These are phyloP conservation scores for Petaurus breviceps DNA, from an alignment of 2,113 vertebrate genomes.

Conservation along the genomic window DNA sequence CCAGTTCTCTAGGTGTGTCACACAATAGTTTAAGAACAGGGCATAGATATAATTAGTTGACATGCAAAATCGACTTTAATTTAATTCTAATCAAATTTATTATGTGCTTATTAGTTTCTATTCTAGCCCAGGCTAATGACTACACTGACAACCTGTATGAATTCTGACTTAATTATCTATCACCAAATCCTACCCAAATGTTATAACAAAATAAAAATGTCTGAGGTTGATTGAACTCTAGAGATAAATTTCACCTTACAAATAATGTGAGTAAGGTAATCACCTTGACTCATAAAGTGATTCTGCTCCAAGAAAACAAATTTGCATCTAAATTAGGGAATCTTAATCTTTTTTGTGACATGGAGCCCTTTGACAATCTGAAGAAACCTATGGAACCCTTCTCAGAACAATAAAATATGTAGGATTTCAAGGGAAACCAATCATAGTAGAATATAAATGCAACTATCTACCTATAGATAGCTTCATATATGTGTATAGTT, in stretches of 20 bases:
- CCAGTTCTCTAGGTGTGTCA: conserved; percentile 89
- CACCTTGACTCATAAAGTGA: background rate
- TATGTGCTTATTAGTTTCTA: background rate
- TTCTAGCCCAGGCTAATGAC: background rate
- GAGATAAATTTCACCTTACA: background rate
- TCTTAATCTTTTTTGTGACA: background rate
- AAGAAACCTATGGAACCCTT: background rate
- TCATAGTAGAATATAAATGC: background rate
- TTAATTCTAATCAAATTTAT: accelerated
- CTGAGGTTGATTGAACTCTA: background rate
- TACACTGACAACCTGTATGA: background rate
- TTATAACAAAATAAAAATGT: background rate
- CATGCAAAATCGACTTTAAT: accelerated
- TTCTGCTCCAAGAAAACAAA: background rate
- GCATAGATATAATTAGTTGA: background rate
- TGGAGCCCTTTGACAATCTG: background rate
- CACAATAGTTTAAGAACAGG: conserved; percentile 17
- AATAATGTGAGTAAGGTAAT: background rate
- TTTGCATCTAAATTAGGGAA: background rate
- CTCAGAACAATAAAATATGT: background rate
- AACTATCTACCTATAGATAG: too few species aligned
- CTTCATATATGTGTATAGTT: too few species aligned
- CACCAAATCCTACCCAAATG: background rate
- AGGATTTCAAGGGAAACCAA: background rate
- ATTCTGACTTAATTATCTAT: too few species aligned